phyloP scores from a whole-genome alignment of 2,888 invertebrate genomes.

The Coecobrya sp. region DNA sequence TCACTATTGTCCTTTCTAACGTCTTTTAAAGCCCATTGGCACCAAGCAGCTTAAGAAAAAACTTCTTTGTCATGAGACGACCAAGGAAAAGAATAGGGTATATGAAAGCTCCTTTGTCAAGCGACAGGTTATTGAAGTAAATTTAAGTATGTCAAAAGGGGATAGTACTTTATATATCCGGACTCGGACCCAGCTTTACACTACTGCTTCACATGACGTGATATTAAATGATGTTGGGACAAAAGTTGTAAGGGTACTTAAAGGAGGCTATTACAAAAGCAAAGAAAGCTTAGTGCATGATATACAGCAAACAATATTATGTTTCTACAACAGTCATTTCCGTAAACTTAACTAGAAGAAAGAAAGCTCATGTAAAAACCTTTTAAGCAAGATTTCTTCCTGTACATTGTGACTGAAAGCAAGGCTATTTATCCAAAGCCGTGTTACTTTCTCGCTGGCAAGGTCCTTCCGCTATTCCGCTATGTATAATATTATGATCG shows the following conservation, averaged over 20 bases:
- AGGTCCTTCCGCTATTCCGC: background rate
- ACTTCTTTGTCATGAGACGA: background rate
- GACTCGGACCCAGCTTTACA: background rate
- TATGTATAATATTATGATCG: background rate
- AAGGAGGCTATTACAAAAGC: too few species aligned
- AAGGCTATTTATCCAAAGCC: background rate
- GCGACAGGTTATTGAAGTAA: constrained; percentile 8
- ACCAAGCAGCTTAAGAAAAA: constrained; percentile 17
- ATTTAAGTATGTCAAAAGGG: constrained; percentile 13
- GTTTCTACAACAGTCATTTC: background rate
- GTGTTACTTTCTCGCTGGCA: background rate
- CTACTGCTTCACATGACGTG: background rate
- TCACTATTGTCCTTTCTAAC: background rate
- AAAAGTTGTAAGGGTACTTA: too few species aligned
- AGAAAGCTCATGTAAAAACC: background rate
- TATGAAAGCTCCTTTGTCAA: constrained; percentile 4
- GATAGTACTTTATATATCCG: background rate
- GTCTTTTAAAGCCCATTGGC: background rate
- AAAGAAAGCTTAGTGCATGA: too few species aligned
- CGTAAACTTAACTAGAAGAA: background rate
- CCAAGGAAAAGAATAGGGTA: background rate
- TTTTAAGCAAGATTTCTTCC: background rate
- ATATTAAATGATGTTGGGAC: too few species aligned
- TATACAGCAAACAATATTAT: too few species aligned
- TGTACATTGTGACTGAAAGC: background rate